Percentiles rank a stretch among this genome's conserved stretches.
phyloP scores from a whole-genome alignment of 2,113 vertebrate genomes.

The Sinocyclocheilus grahami region DNA sequence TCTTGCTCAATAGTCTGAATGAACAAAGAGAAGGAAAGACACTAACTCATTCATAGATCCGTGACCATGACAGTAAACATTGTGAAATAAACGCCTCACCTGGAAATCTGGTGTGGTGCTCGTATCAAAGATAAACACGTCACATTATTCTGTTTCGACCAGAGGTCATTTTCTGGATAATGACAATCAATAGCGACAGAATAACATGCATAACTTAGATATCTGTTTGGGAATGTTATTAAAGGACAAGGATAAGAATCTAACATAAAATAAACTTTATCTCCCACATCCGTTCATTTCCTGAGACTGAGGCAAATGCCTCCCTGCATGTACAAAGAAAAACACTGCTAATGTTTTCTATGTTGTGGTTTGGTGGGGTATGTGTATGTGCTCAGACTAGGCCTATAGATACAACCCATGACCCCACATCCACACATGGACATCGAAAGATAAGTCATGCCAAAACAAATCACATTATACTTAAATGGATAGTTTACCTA shows the following conservation, averaged over 20 bases:
- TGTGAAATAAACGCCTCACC: slow-evolving; percentile 14
- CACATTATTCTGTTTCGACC: slow-evolving; percentile 23
- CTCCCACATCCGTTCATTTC: neutral
- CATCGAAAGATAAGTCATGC: neutral
- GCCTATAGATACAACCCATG: slow-evolving; percentile 20
- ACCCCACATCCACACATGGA: neutral
- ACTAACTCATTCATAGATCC: neutral
- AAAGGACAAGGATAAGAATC: neutral
- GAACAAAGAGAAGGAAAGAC: slow-evolving; percentile 4
- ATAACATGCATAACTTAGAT: slow-evolving; percentile 1
- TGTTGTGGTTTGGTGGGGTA: slow-evolving; percentile 28
- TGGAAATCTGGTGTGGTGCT: neutral
- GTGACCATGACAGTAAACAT: slow-evolving; percentile 6
- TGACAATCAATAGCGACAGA: slow-evolving; percentile 1
- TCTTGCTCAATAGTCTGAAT: neutral
- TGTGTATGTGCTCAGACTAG: slow-evolving; percentile 18
- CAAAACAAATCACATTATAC: neutral
- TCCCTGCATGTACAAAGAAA: neutral
- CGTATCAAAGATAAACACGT: slow-evolving; percentile 21
- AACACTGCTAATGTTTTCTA: slow-evolving; percentile 23
- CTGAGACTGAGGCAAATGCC: neutral
- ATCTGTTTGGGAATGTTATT: neutral
- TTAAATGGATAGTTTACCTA: neutral
- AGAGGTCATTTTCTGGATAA: slow-evolving; percentile 37
- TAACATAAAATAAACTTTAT: neutral